A percentile compares a stretch with the other conserved stretches of the same genome.
These are phyloP conservation scores for Papilio protenor DNA, from an alignment of 2,888 invertebrate species.

Conservation along the genomic window DNA sequence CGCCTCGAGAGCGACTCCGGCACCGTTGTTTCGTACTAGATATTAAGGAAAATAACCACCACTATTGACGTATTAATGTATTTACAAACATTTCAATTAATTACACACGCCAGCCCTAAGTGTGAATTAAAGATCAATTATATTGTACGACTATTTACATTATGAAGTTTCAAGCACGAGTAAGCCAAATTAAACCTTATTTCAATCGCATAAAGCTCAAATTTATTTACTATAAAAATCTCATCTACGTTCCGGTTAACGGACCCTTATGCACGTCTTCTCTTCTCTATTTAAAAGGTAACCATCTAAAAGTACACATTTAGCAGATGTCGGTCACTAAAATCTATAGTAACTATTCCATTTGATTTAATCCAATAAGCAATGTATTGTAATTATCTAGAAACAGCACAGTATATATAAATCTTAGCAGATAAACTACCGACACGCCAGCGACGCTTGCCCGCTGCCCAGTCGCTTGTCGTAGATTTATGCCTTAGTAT, in stretches of 20 bases:
- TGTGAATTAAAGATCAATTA: background rate
- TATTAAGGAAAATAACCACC: constrained; percentile 7
- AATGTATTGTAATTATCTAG: constrained; percentile 35
- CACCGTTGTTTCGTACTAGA: constrained; percentile 1
- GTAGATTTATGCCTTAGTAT: constrained; percentile 40
- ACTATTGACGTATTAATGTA: constrained; percentile 2
- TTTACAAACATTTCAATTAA: background rate
- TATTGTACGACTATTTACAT: too few species aligned
- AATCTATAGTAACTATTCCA: background rate
- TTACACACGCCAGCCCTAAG: background rate
- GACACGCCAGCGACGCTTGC: constrained; percentile 3
- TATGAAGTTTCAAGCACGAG: too few species aligned
- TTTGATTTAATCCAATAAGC: constrained; percentile 20
- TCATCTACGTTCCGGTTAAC: too few species aligned
- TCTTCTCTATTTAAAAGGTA: too few species aligned
- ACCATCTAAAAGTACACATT: too few species aligned
- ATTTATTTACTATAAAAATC: too few species aligned
- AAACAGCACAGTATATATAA: constrained; percentile 26
- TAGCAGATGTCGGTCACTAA: background rate
- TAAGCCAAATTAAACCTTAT: too few species aligned
- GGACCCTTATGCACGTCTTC: too few species aligned
- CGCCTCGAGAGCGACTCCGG: constrained; percentile 55
- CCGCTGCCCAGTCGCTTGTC: constrained; percentile 30
- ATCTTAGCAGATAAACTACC: constrained; percentile 40
- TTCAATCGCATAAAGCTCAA: too few species aligned